These are phyloP conservation scores for Macropus fuliginosus DNA, from an alignment of 2,797 vertebrate species.

Conservation along the genomic window DNA sequence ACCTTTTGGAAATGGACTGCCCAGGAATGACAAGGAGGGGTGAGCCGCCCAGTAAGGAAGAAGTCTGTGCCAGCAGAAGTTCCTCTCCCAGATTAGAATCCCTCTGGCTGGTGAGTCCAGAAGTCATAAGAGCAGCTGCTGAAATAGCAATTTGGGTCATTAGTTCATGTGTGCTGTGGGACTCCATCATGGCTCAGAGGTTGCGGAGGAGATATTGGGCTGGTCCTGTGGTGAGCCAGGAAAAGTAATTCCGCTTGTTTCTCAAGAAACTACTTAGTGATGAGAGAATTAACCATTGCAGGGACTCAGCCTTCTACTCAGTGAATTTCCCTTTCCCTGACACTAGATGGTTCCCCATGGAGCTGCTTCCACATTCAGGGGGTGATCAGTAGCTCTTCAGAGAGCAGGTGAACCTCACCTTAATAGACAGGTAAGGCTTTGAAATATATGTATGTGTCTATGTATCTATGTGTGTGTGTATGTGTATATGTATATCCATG, in stretches of 20 bases:
- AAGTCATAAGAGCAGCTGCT: conserved; percentile 15
- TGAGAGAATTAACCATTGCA: conserved; percentile 47
- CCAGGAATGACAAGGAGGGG: background rate
- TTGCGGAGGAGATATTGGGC: conserved; percentile 11
- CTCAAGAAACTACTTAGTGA: conserved; percentile 53
- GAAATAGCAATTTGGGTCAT: background rate
- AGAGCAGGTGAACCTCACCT: conserved; percentile 34
- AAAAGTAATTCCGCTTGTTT: conserved; percentile 56
- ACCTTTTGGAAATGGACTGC: conserved; percentile 2
- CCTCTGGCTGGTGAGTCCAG: conserved; percentile 20
- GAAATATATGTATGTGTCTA: background rate
- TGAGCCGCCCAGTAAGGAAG: background rate
- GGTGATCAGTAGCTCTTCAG: conserved; percentile 43
- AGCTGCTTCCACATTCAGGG: conserved; percentile 62
- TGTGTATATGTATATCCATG: too few relatives aligned
- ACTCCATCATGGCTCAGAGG: background rate
- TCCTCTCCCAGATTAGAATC: conserved; percentile 8
- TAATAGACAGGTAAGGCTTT: conserved; percentile 53
- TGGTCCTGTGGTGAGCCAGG: conserved; percentile 16
- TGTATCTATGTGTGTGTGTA: too few relatives aligned
- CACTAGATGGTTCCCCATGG: conserved; percentile 39
- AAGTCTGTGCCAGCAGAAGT: background rate
- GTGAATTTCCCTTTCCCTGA: conserved; percentile 37
- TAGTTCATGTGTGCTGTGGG: background rate
- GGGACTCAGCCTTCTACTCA: conserved; percentile 16